Evolutionary conservation across 2,113 vertebrate species (phyloP).

Genomic region (Silurus meridionalis): DNA sequence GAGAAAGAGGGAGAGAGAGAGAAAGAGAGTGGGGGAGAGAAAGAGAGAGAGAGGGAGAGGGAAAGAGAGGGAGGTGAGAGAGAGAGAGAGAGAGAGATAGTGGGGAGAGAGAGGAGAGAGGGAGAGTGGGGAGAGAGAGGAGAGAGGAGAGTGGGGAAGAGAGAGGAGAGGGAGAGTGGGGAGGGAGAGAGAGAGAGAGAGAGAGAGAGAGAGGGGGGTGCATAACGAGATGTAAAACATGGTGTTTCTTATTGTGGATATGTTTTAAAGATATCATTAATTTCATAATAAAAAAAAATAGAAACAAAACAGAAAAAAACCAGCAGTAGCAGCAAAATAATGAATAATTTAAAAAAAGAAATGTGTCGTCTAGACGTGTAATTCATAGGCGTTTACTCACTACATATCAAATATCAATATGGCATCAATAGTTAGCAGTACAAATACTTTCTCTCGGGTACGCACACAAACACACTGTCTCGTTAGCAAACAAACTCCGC

Average conservation of each 20-base stretch:
- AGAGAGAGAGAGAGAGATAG: constrained; percentile 51
- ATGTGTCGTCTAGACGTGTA: constrained; percentile 66
- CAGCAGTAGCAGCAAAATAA: constrained; percentile 74
- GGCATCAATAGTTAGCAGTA: constrained; percentile 73
- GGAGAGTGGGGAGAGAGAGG: constrained; percentile 56
- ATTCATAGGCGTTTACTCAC: constrained; percentile 50
- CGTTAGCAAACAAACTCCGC: constrained; percentile 14
- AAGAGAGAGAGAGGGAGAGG: constrained; percentile 23
- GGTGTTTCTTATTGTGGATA: constrained; percentile 57
- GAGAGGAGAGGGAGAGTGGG: constrained; percentile 43
- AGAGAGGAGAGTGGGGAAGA: constrained; percentile 45
- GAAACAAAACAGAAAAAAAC: constrained; percentile 59
- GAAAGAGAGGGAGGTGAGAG: constrained; percentile 44
- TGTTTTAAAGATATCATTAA: constrained; percentile 52
- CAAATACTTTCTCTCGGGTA: constrained; percentile 62
- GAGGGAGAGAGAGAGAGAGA: constrained; percentile 56
- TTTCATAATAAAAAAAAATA: constrained; percentile 44
- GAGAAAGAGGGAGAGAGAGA: constrained; percentile 52
- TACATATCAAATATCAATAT: constrained; percentile 72
- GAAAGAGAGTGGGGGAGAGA: constrained; percentile 48
- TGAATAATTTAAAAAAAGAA: constrained; percentile 20
- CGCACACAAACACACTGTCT: constrained; percentile 34
- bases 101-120: constrained; percentile 48
- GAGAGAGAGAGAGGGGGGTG: constrained; percentile 60
- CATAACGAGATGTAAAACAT: constrained; percentile 60